Evolutionary conservation across 1,140 invertebrate genomes (phyloP).

Genomic region (Bombus balteatus): DNA sequence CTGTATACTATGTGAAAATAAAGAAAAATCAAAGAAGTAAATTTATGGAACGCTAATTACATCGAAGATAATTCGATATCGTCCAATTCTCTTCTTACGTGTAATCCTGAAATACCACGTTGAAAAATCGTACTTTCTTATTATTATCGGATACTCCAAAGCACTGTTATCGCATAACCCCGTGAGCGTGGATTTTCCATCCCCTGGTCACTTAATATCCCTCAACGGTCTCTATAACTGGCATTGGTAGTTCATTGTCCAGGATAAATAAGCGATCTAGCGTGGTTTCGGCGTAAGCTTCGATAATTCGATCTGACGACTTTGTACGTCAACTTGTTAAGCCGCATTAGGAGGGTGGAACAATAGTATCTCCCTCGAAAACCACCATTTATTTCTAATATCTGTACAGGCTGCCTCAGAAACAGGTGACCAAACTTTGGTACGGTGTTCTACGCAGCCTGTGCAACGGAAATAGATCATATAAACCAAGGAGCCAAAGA

Average conservation of each 20-base stretch:
- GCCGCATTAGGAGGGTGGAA: slow-evolving; percentile 10
- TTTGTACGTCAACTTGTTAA: slow-evolving; percentile 42
- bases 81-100: no score
- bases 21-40: no score
- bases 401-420: no score
- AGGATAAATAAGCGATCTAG: slow-evolving; percentile 32
- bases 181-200: slow-evolving; percentile 37
- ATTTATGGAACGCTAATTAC: no score
- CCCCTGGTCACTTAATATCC: slow-evolving; percentile 38
- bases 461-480: no score
- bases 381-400: neutral
- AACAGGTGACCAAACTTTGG: no score
- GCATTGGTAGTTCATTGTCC: slow-evolving; percentile 36
- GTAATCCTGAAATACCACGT: neutral
- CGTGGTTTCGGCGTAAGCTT: slow-evolving; percentile 42
- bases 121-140: neutral
- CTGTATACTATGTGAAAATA: no score
- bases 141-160: slow-evolving; percentile 2
- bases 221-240: slow-evolving; percentile 33
- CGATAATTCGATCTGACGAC: slow-evolving; percentile 34
- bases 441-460: no score
- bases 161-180: slow-evolving; percentile 21
- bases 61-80: no score
- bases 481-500: no score
- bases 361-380: neutral